Conservation (phyloP, 2,888 invertebrate genomes). For the Xylota segnis region DNA sequence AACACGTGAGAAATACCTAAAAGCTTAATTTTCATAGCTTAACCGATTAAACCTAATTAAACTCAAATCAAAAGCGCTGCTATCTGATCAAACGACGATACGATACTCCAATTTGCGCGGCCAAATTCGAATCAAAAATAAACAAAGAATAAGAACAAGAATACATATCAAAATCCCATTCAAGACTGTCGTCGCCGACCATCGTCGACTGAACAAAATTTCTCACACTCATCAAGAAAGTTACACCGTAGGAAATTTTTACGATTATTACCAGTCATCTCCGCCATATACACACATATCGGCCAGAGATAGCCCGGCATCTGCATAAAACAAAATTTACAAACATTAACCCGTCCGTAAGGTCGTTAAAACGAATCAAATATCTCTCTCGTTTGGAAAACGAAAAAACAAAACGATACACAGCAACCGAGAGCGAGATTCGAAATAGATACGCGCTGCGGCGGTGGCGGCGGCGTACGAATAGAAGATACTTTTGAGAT, state of each 20-base stretch:
- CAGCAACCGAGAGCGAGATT: constrained; percentile 50
- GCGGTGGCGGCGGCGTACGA: no score
- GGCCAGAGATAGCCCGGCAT: constrained; percentile 37
- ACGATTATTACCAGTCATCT: constrained; percentile 75
- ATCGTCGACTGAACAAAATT: constrained; percentile 31
- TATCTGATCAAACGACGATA: not conserved
- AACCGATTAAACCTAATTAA: constrained; percentile 39
- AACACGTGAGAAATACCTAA: constrained; percentile 15
- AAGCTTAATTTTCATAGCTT: constrained; percentile 10
- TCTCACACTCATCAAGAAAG: constrained; percentile 76
- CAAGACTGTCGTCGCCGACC: constrained; percentile 13
- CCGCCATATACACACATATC: constrained; percentile 33
- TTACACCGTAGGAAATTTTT: constrained; percentile 72
- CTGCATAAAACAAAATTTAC: constrained; percentile 76
- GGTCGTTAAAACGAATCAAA: constrained; percentile 75
- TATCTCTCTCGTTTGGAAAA: constrained; percentile 8
- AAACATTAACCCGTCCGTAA: constrained; percentile 74
- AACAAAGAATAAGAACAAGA: constrained; percentile 21
- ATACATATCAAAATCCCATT: constrained; percentile 10
- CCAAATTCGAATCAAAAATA: constrained; percentile 25
- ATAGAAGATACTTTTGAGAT: constrained; percentile 11
- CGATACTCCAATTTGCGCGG: constrained; percentile 42
- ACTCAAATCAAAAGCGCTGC: constrained; percentile 12
- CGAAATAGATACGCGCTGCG: constrained; percentile 58
- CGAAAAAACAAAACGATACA: constrained; percentile 57